Base-by-base conservation (phyloP, 2,797 vertebrate species). In the Threskiornis aethiopicus region DNA sequence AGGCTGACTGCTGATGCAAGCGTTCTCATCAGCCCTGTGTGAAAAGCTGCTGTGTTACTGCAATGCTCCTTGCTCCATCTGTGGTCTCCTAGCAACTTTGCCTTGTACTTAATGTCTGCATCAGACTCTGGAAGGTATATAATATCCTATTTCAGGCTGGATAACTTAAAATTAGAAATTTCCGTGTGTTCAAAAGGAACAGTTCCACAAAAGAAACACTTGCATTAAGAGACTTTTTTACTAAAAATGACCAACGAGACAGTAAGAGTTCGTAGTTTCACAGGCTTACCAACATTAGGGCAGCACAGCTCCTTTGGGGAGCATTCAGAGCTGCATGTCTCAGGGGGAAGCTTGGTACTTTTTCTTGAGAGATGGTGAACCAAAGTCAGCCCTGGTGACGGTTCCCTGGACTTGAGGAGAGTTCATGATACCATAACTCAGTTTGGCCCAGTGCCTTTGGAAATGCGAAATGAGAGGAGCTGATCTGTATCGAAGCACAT, bases 41-140 rank as follows among this genome's bases (percentile, higher is more conserved):
- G 91, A 84, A 93, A 96, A 97, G 95, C 96, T 96, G 87, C 71
- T 41, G 80, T 3, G 2, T 83, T 90, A 78, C 72, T 70, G 66
- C 75, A 78, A 66, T 81, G 89, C 80, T 95, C 51, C 91, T 95
- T 95, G 90, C 93, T 98, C 88, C 51, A 51, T 93, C 86, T 85
- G 52, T 94, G 77, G 97, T 98, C 93, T 98, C 97, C 95, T 98
- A 97, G 97, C 97, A 98, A 98, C 97, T 96, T 92, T 0, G 13
- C 42, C 67, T 62, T 88, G 80, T 93, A 78, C 69, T 75, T 97
- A 97, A 91, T 93, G 79, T 70, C 84, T 96, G 65, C 94, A 96
- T 97, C 89, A 88, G 87, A 90, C 72, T 91, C 69, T 37, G 55
- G 55, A 90, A 94, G 35, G 92, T 92, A 78, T 94, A 83, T 76